Evolutionary conservation across 2,113 vertebrate species (phyloP).

Genomic region (Accipiter virgatus): DNA sequence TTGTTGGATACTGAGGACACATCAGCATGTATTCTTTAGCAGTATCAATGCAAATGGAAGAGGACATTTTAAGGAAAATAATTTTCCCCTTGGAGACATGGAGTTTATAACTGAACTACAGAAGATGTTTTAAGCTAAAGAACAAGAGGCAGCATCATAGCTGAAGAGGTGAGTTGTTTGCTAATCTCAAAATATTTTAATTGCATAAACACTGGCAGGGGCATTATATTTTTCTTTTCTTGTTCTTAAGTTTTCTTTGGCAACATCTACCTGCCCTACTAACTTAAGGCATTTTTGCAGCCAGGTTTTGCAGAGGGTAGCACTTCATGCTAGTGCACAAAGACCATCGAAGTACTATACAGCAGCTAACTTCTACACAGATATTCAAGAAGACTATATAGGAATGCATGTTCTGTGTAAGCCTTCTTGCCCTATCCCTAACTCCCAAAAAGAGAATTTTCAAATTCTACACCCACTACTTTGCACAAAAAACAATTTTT

Average conservation of each 20-base stretch:
- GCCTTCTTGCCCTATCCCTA: not conserved
- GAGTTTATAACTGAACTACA: not conserved
- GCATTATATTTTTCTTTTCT: not conserved
- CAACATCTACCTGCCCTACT: not conserved
- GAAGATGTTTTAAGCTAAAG: not conserved
- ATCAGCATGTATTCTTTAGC: not conserved
- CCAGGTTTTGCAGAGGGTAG: not conserved
- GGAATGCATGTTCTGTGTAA: not conserved
- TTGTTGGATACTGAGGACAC: not conserved
- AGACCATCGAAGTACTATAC: not conserved
- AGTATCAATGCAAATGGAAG: not conserved
- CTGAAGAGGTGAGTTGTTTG: not conserved
- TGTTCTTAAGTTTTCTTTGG: not conserved
- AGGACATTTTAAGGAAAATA: not conserved
- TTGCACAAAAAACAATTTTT: not conserved
- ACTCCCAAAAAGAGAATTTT: not conserved
- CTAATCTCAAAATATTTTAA: not conserved
- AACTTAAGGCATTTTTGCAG: not conserved
- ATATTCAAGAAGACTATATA: not conserved
- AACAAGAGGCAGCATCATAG: not conserved
- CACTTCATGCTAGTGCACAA: not conserved
- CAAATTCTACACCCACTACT: not conserved
- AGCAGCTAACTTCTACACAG: not conserved
- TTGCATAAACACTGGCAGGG: not conserved
- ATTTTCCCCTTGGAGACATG: not conserved